Base-by-base conservation (phyloP, 2,113 vertebrate species). In the Petrocephalus zakoni region DNA sequence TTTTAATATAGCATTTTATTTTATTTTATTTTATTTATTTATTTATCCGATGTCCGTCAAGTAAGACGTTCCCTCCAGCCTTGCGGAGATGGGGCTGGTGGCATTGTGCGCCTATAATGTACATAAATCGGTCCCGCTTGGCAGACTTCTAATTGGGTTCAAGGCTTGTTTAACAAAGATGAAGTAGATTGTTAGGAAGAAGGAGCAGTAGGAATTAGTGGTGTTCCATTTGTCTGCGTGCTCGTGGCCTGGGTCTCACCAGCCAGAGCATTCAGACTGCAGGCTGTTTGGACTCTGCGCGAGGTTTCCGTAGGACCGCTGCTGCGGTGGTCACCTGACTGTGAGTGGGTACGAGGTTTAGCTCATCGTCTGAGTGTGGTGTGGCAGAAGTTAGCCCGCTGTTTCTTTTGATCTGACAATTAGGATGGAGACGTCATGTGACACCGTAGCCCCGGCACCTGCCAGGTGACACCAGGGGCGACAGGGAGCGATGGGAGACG, bases 141-240 rank as follows among this genome's bases (percentile, higher is more conserved):
- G 93, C 93, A 92, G 92, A 53, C 94, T 92, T 92, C 93, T 94
- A 94, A 94, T 94, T 93, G 93, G 91, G 93, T 94, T 93, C 93
- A 92, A 93, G 93, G 90, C 94, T 95, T 93, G 91, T 95, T 94
- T 94, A 95, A 95, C 93, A 94, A 94, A 93, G 94, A 94, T 91
- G 89, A 91, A 95, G 94, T 91, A 91, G 93, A 93, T 94, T 94
- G 93, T 94, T 94, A 92, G 92, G 89, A 90, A 88, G 93, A 92
- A 93, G 91, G 90, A 81, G 91, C 93, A 89, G 93, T 93, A 93
- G 91, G 94, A 94, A 94, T 94, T 93, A 94, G 92, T 90, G 89
- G 87, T 92, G 91, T 83, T 87, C 56, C 37, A 47, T 87, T 64
- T 37, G 25, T 61, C 85, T 87, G 13, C 58, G 1, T 4, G 22